Evolutionary conservation across 2,888 invertebrate genomes (phyloP), one percentile per base, ranked within the genome.

Genomic region (Brachylomia viminalis): DNA sequence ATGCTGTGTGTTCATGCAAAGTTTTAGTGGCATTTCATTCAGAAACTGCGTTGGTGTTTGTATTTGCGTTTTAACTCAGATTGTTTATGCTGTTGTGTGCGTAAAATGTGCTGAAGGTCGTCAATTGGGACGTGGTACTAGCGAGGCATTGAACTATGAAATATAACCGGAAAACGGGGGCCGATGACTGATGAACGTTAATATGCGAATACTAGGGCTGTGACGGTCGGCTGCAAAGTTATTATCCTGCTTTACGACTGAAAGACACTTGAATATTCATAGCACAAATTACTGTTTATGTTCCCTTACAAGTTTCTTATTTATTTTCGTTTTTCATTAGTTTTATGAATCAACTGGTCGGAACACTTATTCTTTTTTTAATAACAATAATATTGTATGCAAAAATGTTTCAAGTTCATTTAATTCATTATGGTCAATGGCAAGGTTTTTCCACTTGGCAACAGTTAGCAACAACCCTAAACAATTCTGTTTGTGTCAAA

Each of bases 101-200:
- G 90, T 87, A 86, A 85, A 91, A 92, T 90, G 83, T 75, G 83
- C 79, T 90, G 94, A 95, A 95, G 95, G 95, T 94, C 94, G 91
- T 80, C 80, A 86, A 85, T 88, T 90, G 86, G 91, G 90, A 90
- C 90, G 89, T 86, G 86, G 90, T 69, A 91, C 90, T 92, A 89
- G 83, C 87, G 91, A 95, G 95, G 91, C 95, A 94, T 94, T 95
- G 95, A 95, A 95, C 95, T 93, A 92, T 92, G 92, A 92, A 92
- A 92, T 92, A 92, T 89, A 92, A 92, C 94, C 95, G 95, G 95
- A 95, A 95, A 92, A 87, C 89, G 89, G 89, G 88, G 95, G 93
- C 93, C 93, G 92, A 94, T 95, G 95, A 95, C 95, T 94, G 95
- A 93, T 92, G 93, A 89, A 90, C 91, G 89, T 88, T 92, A 92